Base-by-base conservation (phyloP, 2,888 invertebrate genomes). In the Drosophila pseudotakahashii region DNA sequence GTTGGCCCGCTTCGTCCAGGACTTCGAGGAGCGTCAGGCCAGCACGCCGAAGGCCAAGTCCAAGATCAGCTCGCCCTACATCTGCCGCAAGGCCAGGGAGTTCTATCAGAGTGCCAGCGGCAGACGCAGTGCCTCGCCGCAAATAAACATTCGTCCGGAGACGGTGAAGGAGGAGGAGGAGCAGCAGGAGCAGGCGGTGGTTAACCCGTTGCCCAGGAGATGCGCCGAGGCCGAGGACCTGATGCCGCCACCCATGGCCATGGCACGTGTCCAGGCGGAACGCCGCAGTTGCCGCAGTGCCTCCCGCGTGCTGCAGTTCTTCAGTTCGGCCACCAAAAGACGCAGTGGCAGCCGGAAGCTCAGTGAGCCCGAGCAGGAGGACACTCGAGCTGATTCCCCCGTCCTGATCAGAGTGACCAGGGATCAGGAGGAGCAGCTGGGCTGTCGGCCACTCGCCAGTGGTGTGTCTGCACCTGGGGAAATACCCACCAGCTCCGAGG, bases 261-360 rank as follows among this genome's bases (percentile, higher is more conserved):
- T 87, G 61, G 81, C 84, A 9, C 88, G 89, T 7, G 73, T 80
- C 16, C 86, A 88, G 45, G 77, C 79, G 1, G 81, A 87, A 45
- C 78, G 89, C 9, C 81, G 86, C 62, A 85, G 87, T 37, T 79
- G 80, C 54, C 89, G 89, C 64, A 89, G 83, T 62, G 84, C 91
- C 13, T 77, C 85, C 1, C 83, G 89, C 6, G 89, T 91, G 2
- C 75, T 91, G 30, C 89, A 90, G 54, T 91, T 91, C 75, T 88
- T 91, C 42, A 90, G 90, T n/a, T 89, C 90, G 58, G 89, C 90
- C 7, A 79, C 89, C 32, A 90, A 89, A 48, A 79, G 89, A 13
- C 73, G 89, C 36, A 80, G 74, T 19, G 63, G 67, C 45, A 80
- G 73, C 19, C 72, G 76, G 26, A 77, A 79, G 53, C 52, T 73